Percentiles rank a stretch among this genome's conserved stretches.
Conservation (phyloP, 1,140 invertebrate genomes). For the Drosophila watanabei region DNA sequence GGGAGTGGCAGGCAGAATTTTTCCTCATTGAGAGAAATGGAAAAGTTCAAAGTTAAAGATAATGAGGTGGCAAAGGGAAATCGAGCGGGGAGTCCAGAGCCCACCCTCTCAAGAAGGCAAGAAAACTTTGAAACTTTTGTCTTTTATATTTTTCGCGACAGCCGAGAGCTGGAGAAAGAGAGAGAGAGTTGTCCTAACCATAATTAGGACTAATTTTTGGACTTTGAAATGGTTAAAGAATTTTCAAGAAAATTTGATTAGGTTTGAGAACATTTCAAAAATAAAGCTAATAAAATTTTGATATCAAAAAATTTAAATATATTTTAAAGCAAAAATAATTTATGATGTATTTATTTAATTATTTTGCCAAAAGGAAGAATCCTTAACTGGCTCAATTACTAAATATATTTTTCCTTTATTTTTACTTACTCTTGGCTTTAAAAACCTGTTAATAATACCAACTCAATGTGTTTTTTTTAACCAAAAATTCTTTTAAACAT, state of each 20-base stretch:
- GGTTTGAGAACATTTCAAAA: background rate
- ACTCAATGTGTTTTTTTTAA: background rate
- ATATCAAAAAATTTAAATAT: background rate
- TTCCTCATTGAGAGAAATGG: slow-evolving; percentile 48
- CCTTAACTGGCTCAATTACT: no score
- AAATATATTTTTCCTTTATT: background rate
- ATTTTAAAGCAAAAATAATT: no score
- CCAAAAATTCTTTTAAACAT: background rate
- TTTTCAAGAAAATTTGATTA: slow-evolving; percentile 3
- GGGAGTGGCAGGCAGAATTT: slow-evolving; percentile 12
- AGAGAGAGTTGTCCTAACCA: slow-evolving; percentile 29
- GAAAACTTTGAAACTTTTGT: slow-evolving; percentile 46
- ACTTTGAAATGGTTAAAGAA: background rate
- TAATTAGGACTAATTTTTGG: slow-evolving; percentile 36
- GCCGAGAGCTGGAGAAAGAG: background rate
- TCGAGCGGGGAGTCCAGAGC: slow-evolving; percentile 2
- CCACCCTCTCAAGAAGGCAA: slow-evolving; percentile 6
- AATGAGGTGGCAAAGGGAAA: slow-evolving; percentile 49
- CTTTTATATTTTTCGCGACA: slow-evolving; percentile 19
- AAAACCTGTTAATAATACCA: background rate
- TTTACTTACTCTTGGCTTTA: rapidly evolving
- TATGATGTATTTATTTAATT: no score
- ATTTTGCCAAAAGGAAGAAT: no score
- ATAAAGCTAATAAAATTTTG: background rate
- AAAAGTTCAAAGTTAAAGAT: slow-evolving; percentile 58